Evolutionary conservation across 1,140 invertebrate species (phyloP).

Genomic region (Temnothorax nylanderi): DNA sequence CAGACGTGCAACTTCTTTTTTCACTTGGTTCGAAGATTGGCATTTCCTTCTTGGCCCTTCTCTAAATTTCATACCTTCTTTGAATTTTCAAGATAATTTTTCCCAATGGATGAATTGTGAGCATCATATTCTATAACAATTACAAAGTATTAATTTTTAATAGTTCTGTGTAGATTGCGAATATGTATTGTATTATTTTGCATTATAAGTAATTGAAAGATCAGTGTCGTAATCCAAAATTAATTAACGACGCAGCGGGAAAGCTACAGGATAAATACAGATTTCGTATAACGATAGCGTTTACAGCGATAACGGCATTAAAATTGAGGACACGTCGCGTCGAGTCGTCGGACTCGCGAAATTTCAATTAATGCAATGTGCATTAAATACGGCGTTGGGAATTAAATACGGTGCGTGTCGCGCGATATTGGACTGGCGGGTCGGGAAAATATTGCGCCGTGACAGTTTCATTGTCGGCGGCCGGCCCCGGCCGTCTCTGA

Average conservation of each 20-base stretch:
- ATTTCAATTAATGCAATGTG: slow-evolving; percentile 49
- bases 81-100: neutral
- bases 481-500: neutral
- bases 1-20: slow-evolving; percentile 3
- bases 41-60: neutral
- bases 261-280: slow-evolving; percentile 3
- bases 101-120: neutral
- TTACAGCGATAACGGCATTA: slow-evolving; percentile 50
- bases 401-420: slow-evolving; percentile 50
- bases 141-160: neutral
- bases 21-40: neutral
- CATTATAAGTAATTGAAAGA: slow-evolving; percentile 5
- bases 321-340: slow-evolving; percentile 52
- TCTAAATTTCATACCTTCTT: neutral
- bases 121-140: neutral
- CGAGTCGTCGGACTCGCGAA: slow-evolving; percentile 28
- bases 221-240: slow-evolving; percentile 26
- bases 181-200: neutral
- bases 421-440: slow-evolving; percentile 33
- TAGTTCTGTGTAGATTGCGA: neutral
- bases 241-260: slow-evolving; percentile 19
- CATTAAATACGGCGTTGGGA: slow-evolving; percentile 51
- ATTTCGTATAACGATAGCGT: slow-evolving; percentile 37
- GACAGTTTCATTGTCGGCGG: slow-evolving; percentile 35
- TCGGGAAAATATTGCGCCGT: slow-evolving; percentile 40